These are phyloP conservation scores for Leucophenga varia DNA, from an alignment of 1,140 invertebrate genomes.

Conservation along the genomic window DNA sequence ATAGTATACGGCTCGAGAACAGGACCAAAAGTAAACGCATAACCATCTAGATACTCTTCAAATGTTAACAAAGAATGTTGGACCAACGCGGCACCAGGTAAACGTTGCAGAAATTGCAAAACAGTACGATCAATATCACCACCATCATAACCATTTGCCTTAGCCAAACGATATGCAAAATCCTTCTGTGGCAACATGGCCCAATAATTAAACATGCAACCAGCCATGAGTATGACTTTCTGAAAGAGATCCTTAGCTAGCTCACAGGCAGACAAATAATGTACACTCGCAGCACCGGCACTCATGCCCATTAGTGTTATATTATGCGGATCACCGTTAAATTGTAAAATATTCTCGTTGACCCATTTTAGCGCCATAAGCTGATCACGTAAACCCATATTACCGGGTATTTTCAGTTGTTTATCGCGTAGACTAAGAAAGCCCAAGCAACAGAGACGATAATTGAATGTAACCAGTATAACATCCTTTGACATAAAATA, in stretches of 20 bases:
- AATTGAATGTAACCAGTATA: constrained; percentile 70
- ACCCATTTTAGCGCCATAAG: constrained; percentile 53
- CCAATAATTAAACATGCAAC: constrained; percentile 57
- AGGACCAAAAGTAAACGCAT: constrained; percentile 37
- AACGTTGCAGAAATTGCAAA: constrained; percentile 58
- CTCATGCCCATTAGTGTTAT: constrained; percentile 54
- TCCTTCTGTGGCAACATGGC: constrained; percentile 7
- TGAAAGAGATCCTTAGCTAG: constrained; percentile 59
- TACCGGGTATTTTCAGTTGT: constrained; percentile 54
- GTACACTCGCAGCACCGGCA: constrained; percentile 43
- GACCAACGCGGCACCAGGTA: constrained; percentile 60
- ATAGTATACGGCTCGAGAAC: constrained; percentile 34
- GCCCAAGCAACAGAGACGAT: constrained; percentile 66
- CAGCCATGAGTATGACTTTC: constrained; percentile 64
- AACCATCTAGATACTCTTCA: constrained; percentile 22
- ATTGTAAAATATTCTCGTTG: constrained; percentile 39
- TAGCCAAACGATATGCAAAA: constrained; percentile 24
- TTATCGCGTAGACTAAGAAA: not conserved
- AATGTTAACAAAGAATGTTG: constrained; percentile 21
- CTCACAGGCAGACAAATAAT: constrained; percentile 39
- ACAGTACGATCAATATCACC: constrained; percentile 36
- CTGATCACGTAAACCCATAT: constrained; percentile 61
- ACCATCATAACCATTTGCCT: constrained; percentile 28
- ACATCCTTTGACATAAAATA: constrained; percentile 65
- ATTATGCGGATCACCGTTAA: constrained; percentile 38